Percentiles rank a stretch among this genome's conserved stretches.
phyloP scores from a whole-genome alignment of 2,113 vertebrate genomes.

The Tychaedon coryphoeus region DNA sequence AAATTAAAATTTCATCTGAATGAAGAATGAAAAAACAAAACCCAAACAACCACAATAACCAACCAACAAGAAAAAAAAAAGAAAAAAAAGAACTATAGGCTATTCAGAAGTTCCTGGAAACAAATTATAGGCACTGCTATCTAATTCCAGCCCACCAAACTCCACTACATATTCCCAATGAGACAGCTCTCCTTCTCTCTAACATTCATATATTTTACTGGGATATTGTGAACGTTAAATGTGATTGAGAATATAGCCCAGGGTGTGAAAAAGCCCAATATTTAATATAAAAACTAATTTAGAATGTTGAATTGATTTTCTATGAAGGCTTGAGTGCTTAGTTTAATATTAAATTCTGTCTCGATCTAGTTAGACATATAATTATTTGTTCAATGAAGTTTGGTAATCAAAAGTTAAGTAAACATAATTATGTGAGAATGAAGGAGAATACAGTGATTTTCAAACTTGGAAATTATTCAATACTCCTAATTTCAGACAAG shows the following conservation, averaged over 20 bases:
- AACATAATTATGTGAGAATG: neutral
- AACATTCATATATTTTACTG: neutral
- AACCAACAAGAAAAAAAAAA: neutral
- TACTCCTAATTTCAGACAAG: neutral
- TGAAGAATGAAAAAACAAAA: neutral
- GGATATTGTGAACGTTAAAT: neutral
- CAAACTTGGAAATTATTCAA: slow-evolving; percentile 3
- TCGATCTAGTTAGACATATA: neutral
- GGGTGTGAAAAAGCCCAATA: neutral
- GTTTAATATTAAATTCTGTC: neutral
- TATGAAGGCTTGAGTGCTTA: neutral
- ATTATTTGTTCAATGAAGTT: neutral
- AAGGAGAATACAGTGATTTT: slow-evolving; percentile 13
- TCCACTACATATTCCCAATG: neutral
- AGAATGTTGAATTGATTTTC: neutral
- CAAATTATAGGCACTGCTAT: neutral
- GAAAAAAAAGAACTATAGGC: rapidly evolving
- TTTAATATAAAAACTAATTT: neutral
- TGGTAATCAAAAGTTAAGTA: neutral
- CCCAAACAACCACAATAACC: rapidly evolving
- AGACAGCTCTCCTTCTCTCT: neutral
- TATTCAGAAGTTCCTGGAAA: neutral
- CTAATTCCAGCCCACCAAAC: neutral
- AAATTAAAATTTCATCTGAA: neutral
- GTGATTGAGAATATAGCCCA: neutral